Base-by-base conservation (phyloP, 37 sponge, comb jelly and placozoan species). In the Agelas oroides region DNA sequence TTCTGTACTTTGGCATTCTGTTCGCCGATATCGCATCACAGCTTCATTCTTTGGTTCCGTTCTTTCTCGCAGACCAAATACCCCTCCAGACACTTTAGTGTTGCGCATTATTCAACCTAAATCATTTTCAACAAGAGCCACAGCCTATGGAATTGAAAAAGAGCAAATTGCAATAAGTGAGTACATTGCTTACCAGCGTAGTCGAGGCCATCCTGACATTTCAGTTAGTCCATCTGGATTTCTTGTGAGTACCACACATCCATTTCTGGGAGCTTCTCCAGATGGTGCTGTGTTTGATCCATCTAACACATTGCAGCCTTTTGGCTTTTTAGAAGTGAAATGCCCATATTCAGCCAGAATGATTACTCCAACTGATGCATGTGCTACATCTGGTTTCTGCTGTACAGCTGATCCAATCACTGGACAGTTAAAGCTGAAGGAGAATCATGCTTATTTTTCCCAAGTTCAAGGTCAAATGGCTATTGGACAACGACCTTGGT, bases 261-360 rank as follows among this genome's bases (percentile, higher is more conserved):
- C 75, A 25, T 79, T 59, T 64, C 78, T 85, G 38, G 91, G 91
- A 20, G 86, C 86, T 27, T 77, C 91, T 34, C 86, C 91, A 81
- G 91, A 90, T 90, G 76, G 82, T 25, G 56, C 52, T 27, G 91
- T 90, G 2, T 81, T 81, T 84, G 86, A 90, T 60, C 86, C 86
- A 31, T 80, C 74, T 21, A 63, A 57, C 37, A 5, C 59, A 38
- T 19, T 41, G 21, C 61, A 84, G 1, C n/a, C n/a, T n/a, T n/a
- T n/a, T n/a, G n/a, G n/a, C n/a, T n/a, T n/a, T n/a, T n/a, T n/a
- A n/a, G n/a, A n/a, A n/a, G n/a, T n/a, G n/a, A n/a, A n/a, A n/a
- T n/a, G n/a, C n/a, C n/a, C n/a, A n/a, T n/a, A n/a, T n/a, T n/a
- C n/a, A n/a, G n/a, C n/a, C n/a, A n/a, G n/a, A n/a, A n/a, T n/a